Evolutionary conservation across 1,140 invertebrate species (phyloP), one percentile per base, ranked within the genome.

Genomic region (Ooceraea biroi): DNA sequence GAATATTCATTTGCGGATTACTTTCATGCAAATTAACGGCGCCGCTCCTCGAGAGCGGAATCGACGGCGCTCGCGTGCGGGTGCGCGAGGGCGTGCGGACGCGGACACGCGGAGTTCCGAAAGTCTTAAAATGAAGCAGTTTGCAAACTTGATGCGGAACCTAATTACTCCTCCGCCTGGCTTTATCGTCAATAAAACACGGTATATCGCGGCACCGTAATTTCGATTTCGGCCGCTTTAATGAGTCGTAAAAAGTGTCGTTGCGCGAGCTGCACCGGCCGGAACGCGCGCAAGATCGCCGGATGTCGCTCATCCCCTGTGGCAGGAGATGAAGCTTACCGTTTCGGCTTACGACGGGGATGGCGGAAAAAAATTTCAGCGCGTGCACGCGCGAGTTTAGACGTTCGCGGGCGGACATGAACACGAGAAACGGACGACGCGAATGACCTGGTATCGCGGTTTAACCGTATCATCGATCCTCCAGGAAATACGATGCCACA

Each of bases 1-100:
- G 76, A 80, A 80, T 80, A 80, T 80, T 80, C 76, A 80, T 80
- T 80, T 80, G 76, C 76, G 76, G 65, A 80, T 80, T 80, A 80
- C 76, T 80, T 80, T 58, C 76, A 80, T 80, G 76, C 76, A 80
- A 80, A 80, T 80, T 80, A 80, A 80, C 76, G 76, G 76, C 76
- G 52, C 76, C 52, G 50, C 76, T 80, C 65, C 65, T 58, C 65
- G 63, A 71, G 50, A 36, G 36, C 2, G 36, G 2, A 22, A 80
- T 69, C 65, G 76, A 80, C 69, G 65, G 76, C 41, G 68, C 76
- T 66, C 61, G 74, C 71, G 69, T 55, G 7, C 30, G 14, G 2
- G 30, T 14, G 27, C 71, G 69, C 55, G 17, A 14, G 14, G 2
- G 30, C 27, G 27, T 4, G 27, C 4, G 12, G 12, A 41, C n/a